Conservation (phyloP, 2,888 invertebrate genomes). For the Portevinia maculata region DNA sequence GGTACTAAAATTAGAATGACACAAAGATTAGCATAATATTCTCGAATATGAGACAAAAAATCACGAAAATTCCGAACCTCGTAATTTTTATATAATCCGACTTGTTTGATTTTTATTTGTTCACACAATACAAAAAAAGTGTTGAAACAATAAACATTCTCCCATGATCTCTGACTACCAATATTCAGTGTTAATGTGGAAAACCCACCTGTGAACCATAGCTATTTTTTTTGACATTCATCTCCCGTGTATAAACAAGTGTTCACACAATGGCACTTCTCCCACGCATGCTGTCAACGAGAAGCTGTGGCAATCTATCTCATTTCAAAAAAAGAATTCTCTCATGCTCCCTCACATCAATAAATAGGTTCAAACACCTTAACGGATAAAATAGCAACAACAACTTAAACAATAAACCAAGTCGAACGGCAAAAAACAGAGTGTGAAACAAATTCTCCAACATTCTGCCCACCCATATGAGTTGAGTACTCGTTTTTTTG, state of each 20-base stretch:
- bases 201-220: conserved; percentile 46
- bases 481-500: conserved; percentile 16
- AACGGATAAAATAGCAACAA: conserved; percentile 1
- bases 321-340: conserved; percentile 12
- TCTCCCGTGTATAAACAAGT: conserved; percentile 37
- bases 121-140: not conserved
- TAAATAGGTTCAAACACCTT: conserved; percentile 55
- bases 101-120: not conserved
- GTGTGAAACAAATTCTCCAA: conserved; percentile 30
- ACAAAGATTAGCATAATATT: too few species aligned
- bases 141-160: conserved; percentile 23
- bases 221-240: conserved; percentile 35
- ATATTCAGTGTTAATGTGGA: conserved; percentile 12
- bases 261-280: conserved; percentile 24
- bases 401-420: conserved; percentile 17
- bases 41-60: too few species aligned
- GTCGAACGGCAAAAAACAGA: conserved; percentile 21
- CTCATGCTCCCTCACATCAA: conserved; percentile 4
- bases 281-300: conserved; percentile 12
- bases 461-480: conserved; percentile 37
- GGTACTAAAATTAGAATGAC: too few species aligned
- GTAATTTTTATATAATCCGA: not conserved
- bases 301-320: conserved; percentile 30
- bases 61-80: conserved; percentile 10
- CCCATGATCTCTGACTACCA: conserved; percentile 9